Conservation (phyloP, 2,113 vertebrate genomes). For the Butorides virescens region DNA sequence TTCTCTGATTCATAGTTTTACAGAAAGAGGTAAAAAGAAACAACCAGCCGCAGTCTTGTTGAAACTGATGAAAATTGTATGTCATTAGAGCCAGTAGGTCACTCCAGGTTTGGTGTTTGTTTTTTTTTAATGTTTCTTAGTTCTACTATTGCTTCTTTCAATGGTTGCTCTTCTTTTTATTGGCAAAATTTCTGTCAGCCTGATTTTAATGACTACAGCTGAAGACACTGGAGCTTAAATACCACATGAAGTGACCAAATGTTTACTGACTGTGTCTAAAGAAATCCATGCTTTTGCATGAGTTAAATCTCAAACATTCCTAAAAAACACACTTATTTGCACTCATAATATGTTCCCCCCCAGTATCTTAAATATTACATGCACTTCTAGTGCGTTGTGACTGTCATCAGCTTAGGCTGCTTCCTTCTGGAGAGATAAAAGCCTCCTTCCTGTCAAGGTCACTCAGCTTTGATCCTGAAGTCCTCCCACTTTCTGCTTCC, state of each 20-base stretch:
- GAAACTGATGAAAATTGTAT: background rate
- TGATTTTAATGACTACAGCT: background rate
- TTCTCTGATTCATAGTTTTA: background rate
- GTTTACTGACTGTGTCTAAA: background rate
- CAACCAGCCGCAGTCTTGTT: background rate
- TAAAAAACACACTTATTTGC: background rate
- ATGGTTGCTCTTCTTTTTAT: background rate
- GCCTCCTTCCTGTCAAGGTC: constrained; percentile 23
- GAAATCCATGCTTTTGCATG: background rate
- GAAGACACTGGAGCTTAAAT: background rate
- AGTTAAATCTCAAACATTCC: background rate
- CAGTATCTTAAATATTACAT: background rate
- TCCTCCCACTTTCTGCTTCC: background rate
- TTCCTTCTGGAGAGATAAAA: constrained; percentile 19
- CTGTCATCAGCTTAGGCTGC: background rate
- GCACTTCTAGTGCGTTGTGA: background rate
- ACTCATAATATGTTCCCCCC: background rate
- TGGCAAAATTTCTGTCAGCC: background rate
- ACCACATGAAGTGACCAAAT: background rate
- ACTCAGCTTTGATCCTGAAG: constrained; percentile 1
- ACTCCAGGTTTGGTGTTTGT: background rate
- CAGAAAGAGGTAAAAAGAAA: background rate
- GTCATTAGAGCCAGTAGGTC: background rate
- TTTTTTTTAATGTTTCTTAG: background rate
- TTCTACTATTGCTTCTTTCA: background rate